Conservation (phyloP, 2,888 invertebrate genomes). For the Nephrotoma flavescens region DNA sequence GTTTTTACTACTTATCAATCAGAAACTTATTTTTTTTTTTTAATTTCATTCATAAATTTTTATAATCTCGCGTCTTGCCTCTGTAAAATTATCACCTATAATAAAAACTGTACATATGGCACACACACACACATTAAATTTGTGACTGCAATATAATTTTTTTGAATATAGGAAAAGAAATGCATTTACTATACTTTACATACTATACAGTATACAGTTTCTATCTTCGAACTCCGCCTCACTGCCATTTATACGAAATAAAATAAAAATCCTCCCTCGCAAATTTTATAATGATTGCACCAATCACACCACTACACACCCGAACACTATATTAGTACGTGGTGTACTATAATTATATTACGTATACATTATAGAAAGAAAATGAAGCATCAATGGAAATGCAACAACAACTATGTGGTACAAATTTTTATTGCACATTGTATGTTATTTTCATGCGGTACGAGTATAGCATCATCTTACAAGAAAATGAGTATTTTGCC, state of each 20-base stretch:
- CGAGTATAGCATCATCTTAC: too few species aligned
- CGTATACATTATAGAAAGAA: neutral
- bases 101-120: neutral
- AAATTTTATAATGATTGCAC: neutral
- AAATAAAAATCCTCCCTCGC: neutral
- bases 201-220: neutral
- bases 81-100: neutral
- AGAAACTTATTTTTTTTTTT: neutral
- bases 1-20: neutral
- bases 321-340: neutral
- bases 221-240: neutral
- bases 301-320: neutral
- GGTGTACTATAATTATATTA: neutral
- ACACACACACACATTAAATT: neutral
- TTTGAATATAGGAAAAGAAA: neutral
- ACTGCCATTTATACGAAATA: neutral
- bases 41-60: neutral
- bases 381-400: neutral
- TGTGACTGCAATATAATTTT: neutral
- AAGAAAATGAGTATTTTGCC: neutral
- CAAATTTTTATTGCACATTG: neutral
- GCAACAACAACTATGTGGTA: neutral
- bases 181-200: neutral
- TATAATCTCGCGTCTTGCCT: neutral
- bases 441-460: neutral